Conservation (phyloP, 2,113 vertebrate species). For the Nycticorax nycticorax region DNA sequence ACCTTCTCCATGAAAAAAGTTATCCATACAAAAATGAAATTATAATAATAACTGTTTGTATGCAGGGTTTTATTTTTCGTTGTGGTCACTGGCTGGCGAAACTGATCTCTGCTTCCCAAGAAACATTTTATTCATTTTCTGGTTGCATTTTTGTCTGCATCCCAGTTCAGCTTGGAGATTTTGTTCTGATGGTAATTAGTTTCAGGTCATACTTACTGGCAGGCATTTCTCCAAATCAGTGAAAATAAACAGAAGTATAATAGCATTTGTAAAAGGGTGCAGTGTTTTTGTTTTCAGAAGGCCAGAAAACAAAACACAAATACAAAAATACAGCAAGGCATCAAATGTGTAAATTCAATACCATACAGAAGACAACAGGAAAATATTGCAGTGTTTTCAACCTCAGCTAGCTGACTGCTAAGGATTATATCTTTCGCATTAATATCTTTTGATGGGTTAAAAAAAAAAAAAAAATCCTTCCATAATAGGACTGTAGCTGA, state of each 20-base stretch:
- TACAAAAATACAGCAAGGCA: not conserved
- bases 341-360: not conserved
- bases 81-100: not conserved
- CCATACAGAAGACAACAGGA: not conserved
- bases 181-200: conserved; percentile 63
- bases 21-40: conserved; percentile 43
- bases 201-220: conserved; percentile 66
- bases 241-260: conserved; percentile 32
- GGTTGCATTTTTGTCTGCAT: conserved; percentile 68
- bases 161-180: conserved; percentile 59
- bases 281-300: not conserved
- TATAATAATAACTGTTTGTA: conserved; percentile 50
- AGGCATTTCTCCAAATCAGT: conserved; percentile 18
- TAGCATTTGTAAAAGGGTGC: not conserved
- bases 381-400: not conserved
- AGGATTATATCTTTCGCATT: not conserved
- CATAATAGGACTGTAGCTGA: not conserved
- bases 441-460: not conserved
- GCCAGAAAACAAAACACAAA: not conserved
- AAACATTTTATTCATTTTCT: conserved; percentile 73
- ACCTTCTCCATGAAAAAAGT: conserved; percentile 18
- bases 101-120: conserved; percentile 26
- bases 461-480: not conserved
- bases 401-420: not conserved
- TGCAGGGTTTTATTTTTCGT: conserved; percentile 23